A percentile compares a stretch with the other conserved stretches of the same genome.
phyloP scores from a whole-genome alignment of 2,888 invertebrate species.

The Diogma glabrata region DNA sequence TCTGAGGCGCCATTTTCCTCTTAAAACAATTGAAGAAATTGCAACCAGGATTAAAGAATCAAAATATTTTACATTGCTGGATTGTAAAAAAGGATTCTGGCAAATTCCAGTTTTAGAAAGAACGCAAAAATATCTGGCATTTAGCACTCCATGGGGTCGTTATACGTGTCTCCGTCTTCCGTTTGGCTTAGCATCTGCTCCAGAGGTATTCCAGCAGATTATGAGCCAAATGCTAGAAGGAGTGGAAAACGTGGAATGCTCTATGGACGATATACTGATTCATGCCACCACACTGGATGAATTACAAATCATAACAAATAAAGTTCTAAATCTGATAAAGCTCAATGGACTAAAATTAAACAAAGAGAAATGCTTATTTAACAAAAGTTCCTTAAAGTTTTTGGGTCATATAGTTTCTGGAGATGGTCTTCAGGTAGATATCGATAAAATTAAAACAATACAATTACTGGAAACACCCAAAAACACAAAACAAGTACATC shows the following conservation, averaged over 20 bases:
- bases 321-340: no score
- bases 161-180: slow-evolving; percentile 16
- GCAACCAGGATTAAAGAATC: background rate
- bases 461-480: slow-evolving; percentile 12
- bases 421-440: slow-evolving; percentile 15
- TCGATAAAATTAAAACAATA: slow-evolving; percentile 14
- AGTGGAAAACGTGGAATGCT: slow-evolving; percentile 18
- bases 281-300: slow-evolving; percentile 19
- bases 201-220: slow-evolving; percentile 9
- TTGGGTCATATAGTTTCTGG: slow-evolving; percentile 17
- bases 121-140: slow-evolving; percentile 1
- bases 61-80: background rate
- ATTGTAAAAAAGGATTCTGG: slow-evolving; percentile 7
- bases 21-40: background rate
- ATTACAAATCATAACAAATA: slow-evolving; percentile 17
- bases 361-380: slow-evolving; percentile 21
- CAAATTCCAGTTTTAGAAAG: background rate
- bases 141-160: background rate
- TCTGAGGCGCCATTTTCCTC: no score
- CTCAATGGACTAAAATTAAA: slow-evolving; percentile 24
- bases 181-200: background rate
- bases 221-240: no score
- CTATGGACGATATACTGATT: slow-evolving; percentile 22
- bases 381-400: slow-evolving; percentile 13
- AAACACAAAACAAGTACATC: slow-evolving; percentile 14